A percentile compares a stretch with the other conserved stretches of the same genome.
phyloP scores from a whole-genome alignment of 2,113 vertebrate species.

The Mustelus asterias region DNA sequence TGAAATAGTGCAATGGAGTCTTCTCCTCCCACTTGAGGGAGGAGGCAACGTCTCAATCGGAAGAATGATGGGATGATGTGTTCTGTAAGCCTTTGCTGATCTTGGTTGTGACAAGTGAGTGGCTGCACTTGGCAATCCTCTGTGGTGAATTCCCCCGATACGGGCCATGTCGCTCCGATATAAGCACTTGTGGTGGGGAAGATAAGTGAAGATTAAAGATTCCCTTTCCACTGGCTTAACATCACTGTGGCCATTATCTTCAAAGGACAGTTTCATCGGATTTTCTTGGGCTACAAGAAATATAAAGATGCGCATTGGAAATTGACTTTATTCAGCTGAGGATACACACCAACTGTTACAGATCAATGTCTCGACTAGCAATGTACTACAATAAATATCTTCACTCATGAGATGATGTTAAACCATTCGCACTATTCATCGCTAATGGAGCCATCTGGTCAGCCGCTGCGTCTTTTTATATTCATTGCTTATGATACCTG shows the following conservation, averaged over 20 bases:
- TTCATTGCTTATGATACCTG: neutral
- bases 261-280: neutral
- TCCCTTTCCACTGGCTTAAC: neutral
- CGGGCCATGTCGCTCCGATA: neutral
- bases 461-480: neutral
- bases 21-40: neutral
- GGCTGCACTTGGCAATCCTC: neutral
- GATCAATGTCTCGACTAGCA: neutral
- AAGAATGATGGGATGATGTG: no score
- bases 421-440: neutral
- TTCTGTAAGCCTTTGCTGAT: neutral
- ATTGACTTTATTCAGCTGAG: neutral
- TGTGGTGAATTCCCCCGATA: neutral
- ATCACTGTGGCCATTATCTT: neutral
- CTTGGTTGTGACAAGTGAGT: neutral
- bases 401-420: neutral
- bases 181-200: neutral
- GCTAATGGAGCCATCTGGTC: neutral
- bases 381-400: neutral
- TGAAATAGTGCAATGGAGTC: neutral
- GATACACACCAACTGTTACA: neutral
- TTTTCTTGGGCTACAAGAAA: constrained; percentile 9
- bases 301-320: neutral
- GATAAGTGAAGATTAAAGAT: neutral
- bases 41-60: neutral